Conservation (phyloP, 2,888 invertebrate species). For the Melanophora roralis region DNA sequence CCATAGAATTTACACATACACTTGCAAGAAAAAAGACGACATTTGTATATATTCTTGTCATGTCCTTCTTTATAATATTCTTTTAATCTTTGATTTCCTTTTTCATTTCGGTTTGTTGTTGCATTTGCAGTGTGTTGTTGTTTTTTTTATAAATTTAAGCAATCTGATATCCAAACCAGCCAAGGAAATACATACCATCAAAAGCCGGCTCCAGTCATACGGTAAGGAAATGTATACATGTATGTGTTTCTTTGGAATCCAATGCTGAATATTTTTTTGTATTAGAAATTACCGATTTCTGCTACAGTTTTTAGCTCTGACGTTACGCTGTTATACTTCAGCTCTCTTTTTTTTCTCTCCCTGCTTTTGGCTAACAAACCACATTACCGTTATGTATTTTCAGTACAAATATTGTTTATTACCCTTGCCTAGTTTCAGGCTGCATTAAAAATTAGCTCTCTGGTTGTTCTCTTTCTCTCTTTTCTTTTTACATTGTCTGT, state of each 20-base stretch:
- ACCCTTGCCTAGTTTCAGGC: slow-evolving; percentile 38
- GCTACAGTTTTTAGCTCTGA: background rate
- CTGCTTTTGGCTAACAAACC: background rate
- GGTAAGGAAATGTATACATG: slow-evolving; percentile 32
- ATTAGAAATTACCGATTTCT: background rate
- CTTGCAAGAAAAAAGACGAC: background rate
- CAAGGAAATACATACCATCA: slow-evolving; percentile 37
- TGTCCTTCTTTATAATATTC: slow-evolving; percentile 44
- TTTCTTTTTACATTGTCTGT: background rate
- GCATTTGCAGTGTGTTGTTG: slow-evolving; percentile 7
- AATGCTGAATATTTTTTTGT: slow-evolving; percentile 30
- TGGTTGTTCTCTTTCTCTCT: background rate
- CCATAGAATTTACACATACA: background rate
- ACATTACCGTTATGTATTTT: slow-evolving; percentile 12
- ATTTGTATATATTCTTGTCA: background rate
- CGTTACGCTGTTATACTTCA: background rate
- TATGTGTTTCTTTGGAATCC: slow-evolving; percentile 28
- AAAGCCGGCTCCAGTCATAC: slow-evolving; percentile 64
- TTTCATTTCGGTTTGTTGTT: slow-evolving; percentile 17
- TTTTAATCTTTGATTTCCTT: slow-evolving; percentile 13
- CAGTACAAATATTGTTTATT: slow-evolving; percentile 11
- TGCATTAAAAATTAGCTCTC: background rate
- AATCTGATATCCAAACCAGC: slow-evolving; percentile 22
- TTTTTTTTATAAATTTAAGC: background rate
- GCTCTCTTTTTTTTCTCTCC: slow-evolving; percentile 1